Evolutionary conservation across 1,140 invertebrate species (phyloP).

Genomic region (Orchesella cincta): DNA sequence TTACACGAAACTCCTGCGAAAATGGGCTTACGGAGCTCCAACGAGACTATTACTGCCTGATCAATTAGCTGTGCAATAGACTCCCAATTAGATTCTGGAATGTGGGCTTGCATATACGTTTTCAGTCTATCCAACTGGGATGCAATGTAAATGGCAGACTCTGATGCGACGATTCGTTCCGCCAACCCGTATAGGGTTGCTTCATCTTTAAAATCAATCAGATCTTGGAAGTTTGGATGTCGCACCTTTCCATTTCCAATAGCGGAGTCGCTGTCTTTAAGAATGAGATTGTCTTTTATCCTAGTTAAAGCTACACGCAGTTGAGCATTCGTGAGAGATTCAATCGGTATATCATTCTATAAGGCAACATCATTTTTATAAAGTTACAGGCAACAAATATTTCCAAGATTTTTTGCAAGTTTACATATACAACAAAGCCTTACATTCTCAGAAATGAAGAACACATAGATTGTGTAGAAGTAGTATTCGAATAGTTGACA

Average conservation of each 20-base stretch:
- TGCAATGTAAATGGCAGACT: constrained; percentile 70
- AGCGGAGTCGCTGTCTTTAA: constrained; percentile 52
- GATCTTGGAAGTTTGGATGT: constrained; percentile 61
- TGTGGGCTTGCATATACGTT: constrained; percentile 57
- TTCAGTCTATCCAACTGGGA: constrained; percentile 62
- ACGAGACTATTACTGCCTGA: constrained; percentile 60
- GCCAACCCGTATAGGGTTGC: constrained; percentile 77
- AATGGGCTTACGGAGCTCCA: constrained; percentile 59
- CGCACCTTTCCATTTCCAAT: constrained; percentile 54
- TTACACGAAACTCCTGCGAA: constrained; percentile 76
- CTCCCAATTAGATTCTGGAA: constrained; percentile 47
- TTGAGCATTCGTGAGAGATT: constrained; percentile 55
- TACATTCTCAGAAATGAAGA: constrained; percentile 78
- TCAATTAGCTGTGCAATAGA: constrained; percentile 48
- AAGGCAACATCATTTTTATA: no score
- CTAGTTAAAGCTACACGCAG: constrained; percentile 73
- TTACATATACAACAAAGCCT: constrained; percentile 53
- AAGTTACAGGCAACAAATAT: no score
- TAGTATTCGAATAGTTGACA: constrained; percentile 95
- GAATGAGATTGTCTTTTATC: constrained; percentile 71
- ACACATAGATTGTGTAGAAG: constrained; percentile 84
- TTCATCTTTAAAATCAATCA: constrained; percentile 69
- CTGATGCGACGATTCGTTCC: constrained; percentile 85
- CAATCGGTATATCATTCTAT: constrained; percentile 51
- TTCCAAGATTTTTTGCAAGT: constrained; percentile 34